These are phyloP conservation scores for Perdita meconis DNA, from an alignment of 2,888 invertebrate species.

Conservation along the genomic window DNA sequence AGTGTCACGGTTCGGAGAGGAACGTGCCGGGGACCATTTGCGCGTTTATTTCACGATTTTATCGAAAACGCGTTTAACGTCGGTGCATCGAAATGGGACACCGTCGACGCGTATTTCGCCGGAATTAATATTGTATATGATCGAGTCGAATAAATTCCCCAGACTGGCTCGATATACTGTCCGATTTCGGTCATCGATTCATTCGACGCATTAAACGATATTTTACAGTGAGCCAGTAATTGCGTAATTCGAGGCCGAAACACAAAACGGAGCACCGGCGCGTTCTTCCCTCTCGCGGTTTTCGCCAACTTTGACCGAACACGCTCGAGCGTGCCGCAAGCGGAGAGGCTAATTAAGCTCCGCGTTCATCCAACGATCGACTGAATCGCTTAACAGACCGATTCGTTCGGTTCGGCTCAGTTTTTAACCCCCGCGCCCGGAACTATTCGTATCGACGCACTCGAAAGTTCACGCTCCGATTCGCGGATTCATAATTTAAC, in stretches of 20 bases:
- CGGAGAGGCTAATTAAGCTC: constrained; percentile 38
- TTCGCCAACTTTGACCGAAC: constrained; percentile 20
- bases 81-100: constrained; percentile 6
- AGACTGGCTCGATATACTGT: background rate
- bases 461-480: constrained; percentile 36
- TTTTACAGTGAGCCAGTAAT: constrained; percentile 29
- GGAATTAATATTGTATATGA: constrained; percentile 32
- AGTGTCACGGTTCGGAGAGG: background rate
- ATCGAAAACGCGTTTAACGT: constrained; percentile 25
- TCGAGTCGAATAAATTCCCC: constrained; percentile 25
- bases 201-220: background rate
- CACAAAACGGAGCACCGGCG: background rate
- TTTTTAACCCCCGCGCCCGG: constrained; percentile 3
- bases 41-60: constrained; percentile 18
- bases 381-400: constrained; percentile 6
- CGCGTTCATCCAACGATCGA: background rate
- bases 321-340: no score
- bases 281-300: background rate
- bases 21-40: background rate
- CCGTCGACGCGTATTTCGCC: constrained; percentile 7
- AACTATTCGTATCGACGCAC: constrained; percentile 30
- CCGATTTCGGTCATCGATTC: constrained; percentile 25
- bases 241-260: background rate
- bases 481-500: constrained; percentile 48
- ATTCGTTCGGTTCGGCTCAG: constrained; percentile 1